A percentile compares a stretch with the other conserved stretches of the same genome.
Conservation (phyloP, 2,113 vertebrate species). For the Aviceda subcristata region DNA sequence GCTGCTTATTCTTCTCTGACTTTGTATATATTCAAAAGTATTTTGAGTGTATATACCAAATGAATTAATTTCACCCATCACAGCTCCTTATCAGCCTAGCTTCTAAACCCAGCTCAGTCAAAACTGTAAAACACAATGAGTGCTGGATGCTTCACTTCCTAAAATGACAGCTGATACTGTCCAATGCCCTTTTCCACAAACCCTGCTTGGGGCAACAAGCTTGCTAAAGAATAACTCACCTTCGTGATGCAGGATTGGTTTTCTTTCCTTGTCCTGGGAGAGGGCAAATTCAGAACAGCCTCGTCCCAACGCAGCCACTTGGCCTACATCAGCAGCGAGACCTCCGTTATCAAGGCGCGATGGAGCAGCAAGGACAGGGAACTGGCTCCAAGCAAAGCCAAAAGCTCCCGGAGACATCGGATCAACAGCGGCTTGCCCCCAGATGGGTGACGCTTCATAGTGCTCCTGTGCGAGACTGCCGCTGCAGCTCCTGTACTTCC, state of each 20-base stretch:
- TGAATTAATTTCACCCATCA: background rate
- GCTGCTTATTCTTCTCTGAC: background rate
- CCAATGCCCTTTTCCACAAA: background rate
- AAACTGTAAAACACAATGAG: background rate
- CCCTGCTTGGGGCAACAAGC: background rate
- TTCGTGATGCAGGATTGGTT: background rate
- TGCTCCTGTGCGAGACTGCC: background rate
- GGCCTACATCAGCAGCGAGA: background rate
- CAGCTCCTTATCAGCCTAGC: background rate
- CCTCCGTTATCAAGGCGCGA: accelerated
- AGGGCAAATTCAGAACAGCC: background rate
- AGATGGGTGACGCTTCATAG: background rate
- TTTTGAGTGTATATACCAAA: background rate
- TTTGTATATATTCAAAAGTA: background rate
- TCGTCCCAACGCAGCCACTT: background rate
- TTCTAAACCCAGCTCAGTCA: background rate
- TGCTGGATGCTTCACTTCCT: background rate
- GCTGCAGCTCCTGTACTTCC: background rate
- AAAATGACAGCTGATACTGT: background rate
- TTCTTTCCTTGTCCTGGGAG: background rate
- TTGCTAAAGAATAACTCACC: background rate
- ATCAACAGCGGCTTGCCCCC: background rate
- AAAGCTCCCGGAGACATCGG: background rate
- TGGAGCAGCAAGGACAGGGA: background rate
- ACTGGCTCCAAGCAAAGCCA: background rate